Percentiles rank a stretch among this genome's conserved stretches.
Conservation (phyloP, 2,113 vertebrate genomes). For the Sialia sialis region DNA sequence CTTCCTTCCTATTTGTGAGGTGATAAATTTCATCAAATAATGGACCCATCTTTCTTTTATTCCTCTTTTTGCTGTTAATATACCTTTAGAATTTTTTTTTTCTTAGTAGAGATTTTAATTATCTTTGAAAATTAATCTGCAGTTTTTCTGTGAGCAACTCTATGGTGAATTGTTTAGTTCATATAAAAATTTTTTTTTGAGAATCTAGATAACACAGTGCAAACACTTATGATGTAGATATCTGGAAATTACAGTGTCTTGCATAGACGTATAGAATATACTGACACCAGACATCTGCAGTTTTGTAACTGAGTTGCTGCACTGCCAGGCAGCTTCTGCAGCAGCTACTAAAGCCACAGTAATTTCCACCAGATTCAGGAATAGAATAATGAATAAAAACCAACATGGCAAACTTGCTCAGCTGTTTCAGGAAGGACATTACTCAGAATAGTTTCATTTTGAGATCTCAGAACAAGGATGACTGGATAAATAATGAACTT, state of each 20-base stretch:
- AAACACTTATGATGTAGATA: neutral
- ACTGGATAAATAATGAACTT: neutral
- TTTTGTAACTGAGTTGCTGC: neutral
- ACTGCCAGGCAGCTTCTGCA: neutral
- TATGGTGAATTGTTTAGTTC: neutral
- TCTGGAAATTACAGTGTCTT: neutral
- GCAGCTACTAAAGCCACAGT: neutral
- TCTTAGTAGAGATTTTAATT: neutral
- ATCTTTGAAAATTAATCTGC: neutral
- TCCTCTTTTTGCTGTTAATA: neutral
- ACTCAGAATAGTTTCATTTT: neutral
- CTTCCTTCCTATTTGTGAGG: neutral
- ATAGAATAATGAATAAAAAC: neutral
- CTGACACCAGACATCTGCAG: neutral
- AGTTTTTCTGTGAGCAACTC: neutral
- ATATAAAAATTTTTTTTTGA: neutral
- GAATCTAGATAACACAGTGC: neutral
- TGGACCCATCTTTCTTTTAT: neutral
- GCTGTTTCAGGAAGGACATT: neutral
- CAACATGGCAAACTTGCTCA: neutral
- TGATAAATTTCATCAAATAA: neutral
- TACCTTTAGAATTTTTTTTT: too few species aligned
- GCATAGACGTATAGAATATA: neutral
- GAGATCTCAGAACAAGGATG: neutral
- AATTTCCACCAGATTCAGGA: neutral